Percentiles rank a stretch among this genome's conserved stretches.
These are phyloP conservation scores for Dromaius novaehollandiae DNA, from an alignment of 2,113 vertebrate species.

Conservation along the genomic window DNA sequence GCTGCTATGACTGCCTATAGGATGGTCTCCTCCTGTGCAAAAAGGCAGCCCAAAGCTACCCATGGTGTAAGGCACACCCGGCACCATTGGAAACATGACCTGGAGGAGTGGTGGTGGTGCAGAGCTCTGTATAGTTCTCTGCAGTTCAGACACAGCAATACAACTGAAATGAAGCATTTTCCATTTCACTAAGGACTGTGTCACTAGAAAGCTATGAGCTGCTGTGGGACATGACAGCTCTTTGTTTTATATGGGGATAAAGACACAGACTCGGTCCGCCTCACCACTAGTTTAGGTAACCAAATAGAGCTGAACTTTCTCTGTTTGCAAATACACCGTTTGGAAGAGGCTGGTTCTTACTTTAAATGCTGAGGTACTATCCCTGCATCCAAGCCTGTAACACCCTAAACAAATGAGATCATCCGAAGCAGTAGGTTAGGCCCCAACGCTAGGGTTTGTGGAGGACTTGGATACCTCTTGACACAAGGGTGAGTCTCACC, in stretches of 20 bases:
- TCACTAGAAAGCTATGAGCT: not conserved
- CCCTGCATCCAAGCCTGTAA: accelerated
- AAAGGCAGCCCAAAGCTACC: not conserved
- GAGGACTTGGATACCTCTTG: not conserved
- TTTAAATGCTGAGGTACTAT: accelerated
- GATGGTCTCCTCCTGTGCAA: not conserved
- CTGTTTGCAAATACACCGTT: not conserved
- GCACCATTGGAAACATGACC: not conserved
- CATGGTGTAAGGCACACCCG: too few relatives aligned
- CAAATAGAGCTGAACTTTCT: not conserved
- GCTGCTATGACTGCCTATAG: not conserved
- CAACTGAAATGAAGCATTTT: not conserved
- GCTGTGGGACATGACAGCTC: not conserved
- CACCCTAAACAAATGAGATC: not conserved
- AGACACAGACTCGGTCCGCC: not conserved
- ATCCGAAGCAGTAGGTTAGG: accelerated
- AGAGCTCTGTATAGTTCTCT: not conserved
- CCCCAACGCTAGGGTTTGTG: not conserved
- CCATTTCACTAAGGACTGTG: accelerated
- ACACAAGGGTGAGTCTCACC: not conserved
- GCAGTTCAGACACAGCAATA: not conserved
- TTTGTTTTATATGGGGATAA: not conserved
- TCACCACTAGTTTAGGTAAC: not conserved
- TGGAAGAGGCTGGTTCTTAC: not conserved
- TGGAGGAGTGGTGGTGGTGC: not conserved